Conservation (phyloP, 2,797 vertebrate species). For the Neostethus bicornis region DNA sequence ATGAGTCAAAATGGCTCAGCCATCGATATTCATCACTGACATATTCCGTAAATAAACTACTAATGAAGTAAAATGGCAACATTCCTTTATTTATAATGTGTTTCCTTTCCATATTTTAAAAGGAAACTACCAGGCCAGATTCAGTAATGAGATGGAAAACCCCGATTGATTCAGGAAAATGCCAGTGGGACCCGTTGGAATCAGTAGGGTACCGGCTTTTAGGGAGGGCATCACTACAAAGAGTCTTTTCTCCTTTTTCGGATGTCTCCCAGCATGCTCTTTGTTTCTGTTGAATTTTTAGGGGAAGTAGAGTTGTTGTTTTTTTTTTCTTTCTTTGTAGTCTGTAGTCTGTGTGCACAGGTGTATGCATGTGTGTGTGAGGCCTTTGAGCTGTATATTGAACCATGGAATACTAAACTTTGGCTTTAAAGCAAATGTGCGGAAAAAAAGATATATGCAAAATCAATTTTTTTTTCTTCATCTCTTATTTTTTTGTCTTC, state of each 20-base stretch:
- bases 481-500: slow-evolving; percentile 4
- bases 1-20: slow-evolving; percentile 10
- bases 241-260: slow-evolving; percentile 50
- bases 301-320: slow-evolving; percentile 30
- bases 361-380: slow-evolving; percentile 10
- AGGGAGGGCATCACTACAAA: slow-evolving; percentile 40
- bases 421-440: slow-evolving; percentile 26
- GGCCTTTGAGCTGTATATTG: slow-evolving; percentile 24
- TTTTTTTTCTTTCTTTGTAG: slow-evolving; percentile 14
- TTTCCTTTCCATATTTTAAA: slow-evolving; percentile 70
- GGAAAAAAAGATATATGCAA: slow-evolving; percentile 55
- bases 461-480: slow-evolving; percentile 15
- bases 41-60: slow-evolving; percentile 48
- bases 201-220: slow-evolving; percentile 27
- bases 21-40: slow-evolving; percentile 38
- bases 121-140: slow-evolving; percentile 38
- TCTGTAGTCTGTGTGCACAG: slow-evolving; percentile 25
- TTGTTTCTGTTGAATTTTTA: slow-evolving; percentile 29
- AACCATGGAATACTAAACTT: slow-evolving; percentile 34
- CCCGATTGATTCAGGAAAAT: slow-evolving; percentile 58
- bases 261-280: slow-evolving; percentile 40
- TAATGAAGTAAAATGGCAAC: slow-evolving; percentile 61
- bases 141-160: slow-evolving; percentile 33
- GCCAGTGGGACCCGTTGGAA: slow-evolving; percentile 52
- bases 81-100: slow-evolving; percentile 69